Conservation (phyloP, 2,113 vertebrate species). For the Panurus biarmicus region DNA sequence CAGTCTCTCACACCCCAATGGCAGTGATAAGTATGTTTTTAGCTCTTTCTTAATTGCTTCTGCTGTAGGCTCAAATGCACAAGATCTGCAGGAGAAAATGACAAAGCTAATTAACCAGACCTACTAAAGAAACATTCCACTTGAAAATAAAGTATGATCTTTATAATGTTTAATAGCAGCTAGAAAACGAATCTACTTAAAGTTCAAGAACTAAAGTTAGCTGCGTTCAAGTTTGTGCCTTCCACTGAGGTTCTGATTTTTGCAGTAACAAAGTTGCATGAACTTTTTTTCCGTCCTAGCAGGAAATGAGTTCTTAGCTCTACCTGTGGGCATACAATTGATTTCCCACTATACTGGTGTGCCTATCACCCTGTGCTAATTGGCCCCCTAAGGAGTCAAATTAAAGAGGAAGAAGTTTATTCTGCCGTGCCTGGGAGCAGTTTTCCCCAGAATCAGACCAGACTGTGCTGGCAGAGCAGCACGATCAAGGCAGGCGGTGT, state of each 20-base stretch:
- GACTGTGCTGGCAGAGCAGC: neutral
- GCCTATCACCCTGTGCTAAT: neutral
- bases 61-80: neutral
- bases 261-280: neutral
- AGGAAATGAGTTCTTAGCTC: neutral
- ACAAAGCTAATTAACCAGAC: neutral
- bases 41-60: neutral
- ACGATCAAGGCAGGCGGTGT: neutral
- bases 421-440: neutral
- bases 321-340: neutral
- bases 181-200: neutral
- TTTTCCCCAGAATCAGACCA: neutral
- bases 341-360: neutral
- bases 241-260: neutral
- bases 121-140: neutral
- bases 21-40: neutral
- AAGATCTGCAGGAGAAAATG: neutral
- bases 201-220: neutral
- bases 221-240: rapidly evolving
- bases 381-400: neutral
- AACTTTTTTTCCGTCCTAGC: neutral
- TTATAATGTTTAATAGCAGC: neutral
- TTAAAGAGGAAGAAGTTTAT: neutral
- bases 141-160: neutral
- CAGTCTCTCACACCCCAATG: rapidly evolving